These are phyloP conservation scores for Galerucella calmariensis DNA, from an alignment of 2,888 invertebrate species.

Conservation along the genomic window DNA sequence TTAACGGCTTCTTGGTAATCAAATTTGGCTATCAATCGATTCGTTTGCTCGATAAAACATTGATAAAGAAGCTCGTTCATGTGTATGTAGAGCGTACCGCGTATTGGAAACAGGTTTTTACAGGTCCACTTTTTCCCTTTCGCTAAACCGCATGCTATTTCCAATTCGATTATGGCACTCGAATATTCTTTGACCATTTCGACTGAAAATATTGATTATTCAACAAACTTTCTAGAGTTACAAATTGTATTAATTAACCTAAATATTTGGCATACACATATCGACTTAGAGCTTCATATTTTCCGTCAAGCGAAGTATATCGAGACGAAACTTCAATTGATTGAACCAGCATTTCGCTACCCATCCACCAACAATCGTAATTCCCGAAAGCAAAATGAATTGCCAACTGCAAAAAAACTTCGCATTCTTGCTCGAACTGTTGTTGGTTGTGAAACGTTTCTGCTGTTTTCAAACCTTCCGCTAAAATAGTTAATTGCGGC, in stretches of 20 bases:
- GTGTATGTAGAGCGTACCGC: constrained; percentile 64
- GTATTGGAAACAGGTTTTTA: constrained; percentile 46
- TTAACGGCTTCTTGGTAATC: constrained; percentile 66
- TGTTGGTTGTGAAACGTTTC: constrained; percentile 51
- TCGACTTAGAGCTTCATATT: constrained; percentile 67
- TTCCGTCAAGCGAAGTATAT: constrained; percentile 50
- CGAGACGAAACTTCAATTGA: constrained; percentile 63
- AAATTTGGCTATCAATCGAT: constrained; percentile 55
- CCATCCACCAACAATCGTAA: constrained; percentile 68
- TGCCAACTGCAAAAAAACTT: constrained; percentile 64
- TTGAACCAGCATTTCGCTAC: constrained; percentile 68
- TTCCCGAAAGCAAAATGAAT: constrained; percentile 60
- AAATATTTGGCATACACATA: constrained; percentile 69
- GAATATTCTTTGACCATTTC: constrained; percentile 65
- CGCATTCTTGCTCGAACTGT: constrained; percentile 53
- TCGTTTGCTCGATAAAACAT: constrained; percentile 63
- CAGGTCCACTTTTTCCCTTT: constrained; percentile 62
- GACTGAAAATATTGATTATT: constrained; percentile 44
- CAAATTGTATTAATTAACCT: constrained; percentile 9
- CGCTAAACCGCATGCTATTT: constrained; percentile 51
- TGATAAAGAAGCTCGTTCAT: constrained; percentile 65
- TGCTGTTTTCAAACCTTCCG: constrained; percentile 40
- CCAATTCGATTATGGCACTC: constrained; percentile 52
- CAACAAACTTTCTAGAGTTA: too few relatives aligned
- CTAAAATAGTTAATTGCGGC: constrained; percentile 53